A percentile compares a stretch with the other conserved stretches of the same genome.
These are phyloP conservation scores for Chouioia cunea DNA, from an alignment of 2,888 invertebrate genomes.

Conservation along the genomic window DNA sequence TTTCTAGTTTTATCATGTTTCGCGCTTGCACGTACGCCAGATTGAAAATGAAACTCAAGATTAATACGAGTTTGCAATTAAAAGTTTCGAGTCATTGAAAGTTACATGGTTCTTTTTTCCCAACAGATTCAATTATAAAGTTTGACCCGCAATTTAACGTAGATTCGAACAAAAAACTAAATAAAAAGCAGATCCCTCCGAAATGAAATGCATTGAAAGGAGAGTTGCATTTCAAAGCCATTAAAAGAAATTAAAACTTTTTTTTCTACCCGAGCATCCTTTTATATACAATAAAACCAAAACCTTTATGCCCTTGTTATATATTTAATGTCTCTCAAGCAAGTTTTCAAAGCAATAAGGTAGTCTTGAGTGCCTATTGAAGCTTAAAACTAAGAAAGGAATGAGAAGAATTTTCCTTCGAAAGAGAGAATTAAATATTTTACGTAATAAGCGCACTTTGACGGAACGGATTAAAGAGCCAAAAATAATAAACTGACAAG, in stretches of 20 bases:
- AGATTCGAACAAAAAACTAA: no score
- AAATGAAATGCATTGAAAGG: conserved; percentile 1
- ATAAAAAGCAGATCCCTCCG: neutral
- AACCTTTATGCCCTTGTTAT: conserved; percentile 28
- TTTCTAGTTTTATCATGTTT: no score
- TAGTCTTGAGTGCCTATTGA: conserved; percentile 4
- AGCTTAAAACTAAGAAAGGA: neutral
- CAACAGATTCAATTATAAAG: no score
- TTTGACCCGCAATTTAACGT: no score
- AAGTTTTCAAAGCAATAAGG: conserved; percentile 27
- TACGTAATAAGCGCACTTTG: no score
- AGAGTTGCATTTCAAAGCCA: conserved; percentile 21
- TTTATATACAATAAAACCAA: conserved; percentile 16
- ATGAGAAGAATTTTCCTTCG: no score
- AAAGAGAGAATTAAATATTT: no score
- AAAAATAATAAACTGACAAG: conserved; percentile 13
- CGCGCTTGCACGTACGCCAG: no score
- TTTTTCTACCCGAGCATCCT: neutral
- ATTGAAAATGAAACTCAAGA: no score
- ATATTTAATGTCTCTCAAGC: conserved; percentile 8
- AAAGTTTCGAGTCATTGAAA: neutral
- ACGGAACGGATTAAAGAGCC: no score
- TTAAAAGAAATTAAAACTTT: conserved; percentile 22
- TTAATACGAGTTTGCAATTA: conserved; percentile 1
- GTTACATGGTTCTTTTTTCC: no score